Conservation (phyloP, 2,113 vertebrate genomes). For the Ctenodactylus gundi region DNA sequence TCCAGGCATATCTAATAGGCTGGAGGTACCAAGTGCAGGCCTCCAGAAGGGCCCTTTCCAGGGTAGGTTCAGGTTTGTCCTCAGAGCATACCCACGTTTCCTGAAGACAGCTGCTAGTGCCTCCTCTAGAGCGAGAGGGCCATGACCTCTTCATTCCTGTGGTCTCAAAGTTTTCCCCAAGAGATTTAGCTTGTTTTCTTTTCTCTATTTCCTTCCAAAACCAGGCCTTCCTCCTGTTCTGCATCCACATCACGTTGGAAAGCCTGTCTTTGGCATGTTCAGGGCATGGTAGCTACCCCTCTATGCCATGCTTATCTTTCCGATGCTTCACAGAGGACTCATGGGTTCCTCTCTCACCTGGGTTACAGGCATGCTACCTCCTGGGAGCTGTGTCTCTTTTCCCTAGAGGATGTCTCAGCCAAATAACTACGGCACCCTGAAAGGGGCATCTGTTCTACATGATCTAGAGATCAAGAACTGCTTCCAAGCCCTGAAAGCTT, state of each 20-base stretch:
- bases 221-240: background rate
- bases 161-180: background rate
- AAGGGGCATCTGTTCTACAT: background rate
- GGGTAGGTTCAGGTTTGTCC: background rate
- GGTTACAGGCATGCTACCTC: background rate
- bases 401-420: background rate
- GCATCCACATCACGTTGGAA: background rate
- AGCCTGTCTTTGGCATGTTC: background rate
- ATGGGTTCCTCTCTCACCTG: background rate
- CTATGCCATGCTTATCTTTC: background rate
- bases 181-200: conserved; percentile 29
- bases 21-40: background rate
- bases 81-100: background rate
- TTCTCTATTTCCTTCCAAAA: conserved; percentile 31
- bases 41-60: background rate
- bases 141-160: background rate
- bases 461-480: background rate
- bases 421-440: background rate
- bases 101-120: background rate
- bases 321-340: background rate
- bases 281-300: background rate
- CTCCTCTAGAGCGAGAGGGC: conserved; percentile 4
- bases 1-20: background rate
- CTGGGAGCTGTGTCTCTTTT: background rate
- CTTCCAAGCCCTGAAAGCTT: background rate